Conservation (phyloP, 2,888 invertebrate genomes). For the Hypsopygia costalis region DNA sequence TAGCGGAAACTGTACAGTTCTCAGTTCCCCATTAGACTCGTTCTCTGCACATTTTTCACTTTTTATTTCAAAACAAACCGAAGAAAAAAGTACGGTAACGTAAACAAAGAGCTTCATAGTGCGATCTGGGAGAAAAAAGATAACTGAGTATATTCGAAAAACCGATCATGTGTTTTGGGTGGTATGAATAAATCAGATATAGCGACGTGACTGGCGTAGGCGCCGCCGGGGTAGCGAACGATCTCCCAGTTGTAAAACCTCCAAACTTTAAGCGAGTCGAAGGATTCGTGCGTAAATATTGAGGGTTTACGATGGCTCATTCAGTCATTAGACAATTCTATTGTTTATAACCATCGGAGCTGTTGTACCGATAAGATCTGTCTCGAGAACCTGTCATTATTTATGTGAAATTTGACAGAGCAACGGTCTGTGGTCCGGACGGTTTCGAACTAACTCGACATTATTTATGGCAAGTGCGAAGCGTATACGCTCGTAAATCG, state of each 20-base stretch:
- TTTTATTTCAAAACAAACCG: conserved; percentile 19
- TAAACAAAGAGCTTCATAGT: conserved; percentile 21
- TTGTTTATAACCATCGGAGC: conserved; percentile 70
- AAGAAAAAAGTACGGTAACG: conserved; percentile 29
- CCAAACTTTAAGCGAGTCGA: conserved; percentile 69
- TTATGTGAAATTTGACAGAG: conserved; percentile 77
- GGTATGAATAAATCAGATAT: conserved; percentile 77
- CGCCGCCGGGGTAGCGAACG: conserved; percentile 57
- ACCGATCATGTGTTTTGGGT: conserved; percentile 74
- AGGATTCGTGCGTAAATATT: conserved; percentile 74
- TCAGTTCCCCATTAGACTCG: conserved; percentile 12
- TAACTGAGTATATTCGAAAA: conserved; percentile 58
- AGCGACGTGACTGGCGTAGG: conserved; percentile 60
- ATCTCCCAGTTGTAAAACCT: conserved; percentile 69
- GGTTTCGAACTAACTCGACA: conserved; percentile 57
- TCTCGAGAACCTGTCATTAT: conserved; percentile 63
- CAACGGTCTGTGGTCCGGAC: conserved; percentile 38
- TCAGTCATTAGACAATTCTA: conserved; percentile 72
- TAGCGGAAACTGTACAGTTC: conserved; percentile 8
- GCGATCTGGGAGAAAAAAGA: conserved; percentile 44
- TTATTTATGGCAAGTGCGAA: conserved; percentile 68
- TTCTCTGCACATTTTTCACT: conserved; percentile 15
- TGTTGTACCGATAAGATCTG: conserved; percentile 70
- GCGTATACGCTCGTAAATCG: conserved; percentile 60
- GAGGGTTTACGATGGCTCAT: conserved; percentile 73